phyloP scores from a whole-genome alignment of 2,113 vertebrate genomes.

The Microtus ochrogaster region DNA sequence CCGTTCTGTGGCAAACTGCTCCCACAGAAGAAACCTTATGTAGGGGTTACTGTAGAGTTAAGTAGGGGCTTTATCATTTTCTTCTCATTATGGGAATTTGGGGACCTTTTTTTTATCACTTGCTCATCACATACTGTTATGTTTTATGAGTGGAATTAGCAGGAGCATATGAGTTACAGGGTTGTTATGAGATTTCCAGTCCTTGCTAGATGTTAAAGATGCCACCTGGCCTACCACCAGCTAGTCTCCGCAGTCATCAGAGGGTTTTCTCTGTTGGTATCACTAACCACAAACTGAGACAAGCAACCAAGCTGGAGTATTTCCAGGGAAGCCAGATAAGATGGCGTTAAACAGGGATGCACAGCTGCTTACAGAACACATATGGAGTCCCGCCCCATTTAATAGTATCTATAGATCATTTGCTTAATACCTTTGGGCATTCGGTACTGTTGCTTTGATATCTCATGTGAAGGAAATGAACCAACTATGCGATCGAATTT shows the following conservation, averaged over 20 bases:
- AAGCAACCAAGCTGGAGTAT: background rate
- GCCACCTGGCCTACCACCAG: background rate
- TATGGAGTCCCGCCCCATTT: background rate
- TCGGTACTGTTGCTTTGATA: background rate
- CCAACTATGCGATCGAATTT: background rate
- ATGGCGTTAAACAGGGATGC: background rate
- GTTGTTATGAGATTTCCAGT: background rate
- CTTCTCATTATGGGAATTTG: background rate
- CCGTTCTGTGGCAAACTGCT: background rate
- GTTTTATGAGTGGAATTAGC: background rate
- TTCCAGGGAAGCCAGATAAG: background rate
- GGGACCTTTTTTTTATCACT: background rate
- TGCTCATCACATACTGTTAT: background rate
- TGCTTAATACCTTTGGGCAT: background rate
- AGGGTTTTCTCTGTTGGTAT: background rate
- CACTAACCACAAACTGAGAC: constrained; percentile 24
- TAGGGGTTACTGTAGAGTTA: background rate
- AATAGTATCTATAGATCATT: background rate
- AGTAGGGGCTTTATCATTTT: background rate
- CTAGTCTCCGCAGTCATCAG: background rate
- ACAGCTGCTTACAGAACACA: background rate
- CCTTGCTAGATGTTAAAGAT: background rate
- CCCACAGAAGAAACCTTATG: rapidly evolving
- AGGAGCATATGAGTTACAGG: background rate
- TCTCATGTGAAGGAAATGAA: background rate